Evolutionary conservation across 2,888 invertebrate genomes (phyloP).

Genomic region (Xanthorhoe designata): DNA sequence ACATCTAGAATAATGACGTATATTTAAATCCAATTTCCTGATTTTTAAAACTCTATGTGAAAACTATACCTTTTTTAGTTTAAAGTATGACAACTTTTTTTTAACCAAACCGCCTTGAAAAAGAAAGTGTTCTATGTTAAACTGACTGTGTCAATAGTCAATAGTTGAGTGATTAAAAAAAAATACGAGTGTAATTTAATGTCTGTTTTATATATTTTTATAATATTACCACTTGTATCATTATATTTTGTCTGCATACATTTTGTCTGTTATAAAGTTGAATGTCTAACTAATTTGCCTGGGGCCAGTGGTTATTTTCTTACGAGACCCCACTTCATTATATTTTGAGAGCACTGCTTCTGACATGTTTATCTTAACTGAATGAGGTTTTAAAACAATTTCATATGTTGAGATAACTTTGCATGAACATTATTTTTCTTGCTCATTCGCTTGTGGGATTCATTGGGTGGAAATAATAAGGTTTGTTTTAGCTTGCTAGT

Average conservation of each 20-base stretch:
- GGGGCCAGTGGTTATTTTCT: slow-evolving; percentile 59
- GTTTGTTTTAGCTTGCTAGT: not conserved
- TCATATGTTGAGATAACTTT: slow-evolving; percentile 30
- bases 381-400: slow-evolving; percentile 42
- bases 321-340: slow-evolving; percentile 57
- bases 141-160: too few relatives aligned
- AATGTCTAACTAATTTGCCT: slow-evolving; percentile 62
- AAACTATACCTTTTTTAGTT: too few relatives aligned
- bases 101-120: too few relatives aligned
- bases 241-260: slow-evolving; percentile 18
- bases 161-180: too few relatives aligned
- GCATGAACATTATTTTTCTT: slow-evolving; percentile 28
- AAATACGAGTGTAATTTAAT: too few relatives aligned
- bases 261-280: slow-evolving; percentile 53
- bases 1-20: too few relatives aligned
- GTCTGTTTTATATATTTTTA: too few relatives aligned
- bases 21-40: too few relatives aligned
- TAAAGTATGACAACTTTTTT: too few relatives aligned
- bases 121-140: too few relatives aligned
- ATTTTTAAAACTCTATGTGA: too few relatives aligned
- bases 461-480: slow-evolving; percentile 1
- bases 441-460: slow-evolving; percentile 1
- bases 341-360: slow-evolving; percentile 65
- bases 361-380: slow-evolving; percentile 60
- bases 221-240: too few relatives aligned